phyloP scores from a whole-genome alignment of 2,797 vertebrate species.

The Scolopax bukidnonensis region DNA sequence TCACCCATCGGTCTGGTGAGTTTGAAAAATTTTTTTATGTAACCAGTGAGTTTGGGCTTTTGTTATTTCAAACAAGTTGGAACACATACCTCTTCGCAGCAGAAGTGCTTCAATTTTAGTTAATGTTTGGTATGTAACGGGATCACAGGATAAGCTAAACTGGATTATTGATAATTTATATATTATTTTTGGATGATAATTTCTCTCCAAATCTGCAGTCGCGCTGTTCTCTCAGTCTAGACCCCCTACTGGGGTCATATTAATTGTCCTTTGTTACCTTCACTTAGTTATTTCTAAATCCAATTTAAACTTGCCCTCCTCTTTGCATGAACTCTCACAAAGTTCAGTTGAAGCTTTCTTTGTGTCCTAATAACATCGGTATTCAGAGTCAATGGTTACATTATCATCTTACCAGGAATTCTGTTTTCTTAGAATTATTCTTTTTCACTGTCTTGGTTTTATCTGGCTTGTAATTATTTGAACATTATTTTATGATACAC shows the following conservation, averaged over 20 bases:
- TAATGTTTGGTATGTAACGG: not conserved
- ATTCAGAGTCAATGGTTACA: not conserved
- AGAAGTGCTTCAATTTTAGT: not conserved
- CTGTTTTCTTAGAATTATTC: not conserved
- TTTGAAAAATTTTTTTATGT: constrained; percentile 15
- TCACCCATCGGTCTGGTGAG: not conserved
- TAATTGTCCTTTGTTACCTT: constrained; percentile 14
- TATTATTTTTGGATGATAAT: constrained; percentile 1
- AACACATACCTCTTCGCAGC: not conserved
- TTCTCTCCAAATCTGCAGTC: not conserved
- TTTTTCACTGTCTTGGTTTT: not conserved
- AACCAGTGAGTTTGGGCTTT: not conserved
- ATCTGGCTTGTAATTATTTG: not conserved
- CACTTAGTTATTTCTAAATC: not conserved
- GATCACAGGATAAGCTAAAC: not conserved
- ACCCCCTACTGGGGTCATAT: not conserved
- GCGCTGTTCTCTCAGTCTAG: not conserved
- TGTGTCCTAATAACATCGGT: not conserved
- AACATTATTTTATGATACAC: not conserved
- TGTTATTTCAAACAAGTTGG: constrained; percentile 26
- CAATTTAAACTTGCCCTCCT: constrained; percentile 35
- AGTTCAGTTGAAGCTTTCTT: constrained; percentile 27
- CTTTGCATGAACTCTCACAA: constrained; percentile 15
- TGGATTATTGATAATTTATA: not conserved
- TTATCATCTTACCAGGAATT: constrained; percentile 19